phyloP scores from a whole-genome alignment of 2,113 vertebrate genomes.

The Trogon surrucura region DNA sequence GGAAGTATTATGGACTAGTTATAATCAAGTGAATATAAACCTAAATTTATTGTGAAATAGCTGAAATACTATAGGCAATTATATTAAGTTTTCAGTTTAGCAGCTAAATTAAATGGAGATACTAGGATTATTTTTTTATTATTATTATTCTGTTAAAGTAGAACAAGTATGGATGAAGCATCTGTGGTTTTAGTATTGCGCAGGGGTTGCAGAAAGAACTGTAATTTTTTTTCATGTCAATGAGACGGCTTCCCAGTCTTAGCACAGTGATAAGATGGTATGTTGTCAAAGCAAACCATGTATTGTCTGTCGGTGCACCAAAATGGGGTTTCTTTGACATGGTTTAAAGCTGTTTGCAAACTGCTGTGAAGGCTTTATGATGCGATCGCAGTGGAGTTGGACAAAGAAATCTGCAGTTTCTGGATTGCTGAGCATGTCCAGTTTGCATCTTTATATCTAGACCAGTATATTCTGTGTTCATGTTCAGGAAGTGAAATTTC shows the following conservation, averaged over 20 bases:
- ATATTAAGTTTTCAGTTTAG: not conserved
- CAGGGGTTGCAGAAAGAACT: not conserved
- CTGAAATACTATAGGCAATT: not conserved
- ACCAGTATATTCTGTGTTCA: not conserved
- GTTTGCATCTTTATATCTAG: not conserved
- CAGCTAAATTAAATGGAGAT: not conserved
- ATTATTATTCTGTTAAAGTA: not conserved
- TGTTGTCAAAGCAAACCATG: not conserved
- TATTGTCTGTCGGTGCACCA: not conserved
- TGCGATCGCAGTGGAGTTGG: not conserved
- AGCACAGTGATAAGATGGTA: not conserved
- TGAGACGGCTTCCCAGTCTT: not conserved
- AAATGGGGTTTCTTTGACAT: fast-evolving
- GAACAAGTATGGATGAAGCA: not conserved
- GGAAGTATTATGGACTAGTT: not conserved
- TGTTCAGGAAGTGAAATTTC: not conserved
- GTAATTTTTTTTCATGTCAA: not conserved
- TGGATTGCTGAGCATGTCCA: not conserved
- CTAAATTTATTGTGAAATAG: not conserved
- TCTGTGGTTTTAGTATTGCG: not conserved
- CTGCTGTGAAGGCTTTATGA: not conserved
- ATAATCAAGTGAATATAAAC: not conserved
- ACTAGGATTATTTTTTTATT: not conserved
- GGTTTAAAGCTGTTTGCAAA: not conserved
- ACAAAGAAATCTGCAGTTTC: not conserved